These are phyloP conservation scores for Drosophila rubida DNA, from an alignment of 2,888 invertebrate genomes.

Conservation along the genomic window DNA sequence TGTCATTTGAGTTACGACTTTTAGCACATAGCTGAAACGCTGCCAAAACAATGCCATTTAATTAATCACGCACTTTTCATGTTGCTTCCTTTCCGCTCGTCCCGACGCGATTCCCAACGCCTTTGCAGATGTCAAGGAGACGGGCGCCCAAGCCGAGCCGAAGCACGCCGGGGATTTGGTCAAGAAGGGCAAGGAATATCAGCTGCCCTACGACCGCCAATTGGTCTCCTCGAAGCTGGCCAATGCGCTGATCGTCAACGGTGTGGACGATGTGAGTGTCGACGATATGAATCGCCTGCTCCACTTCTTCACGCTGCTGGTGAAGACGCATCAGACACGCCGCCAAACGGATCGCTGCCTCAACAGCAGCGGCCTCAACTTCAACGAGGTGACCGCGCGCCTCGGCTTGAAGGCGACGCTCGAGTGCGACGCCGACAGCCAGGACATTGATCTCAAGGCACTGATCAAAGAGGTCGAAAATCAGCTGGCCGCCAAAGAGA, in stretches of 20 bases:
- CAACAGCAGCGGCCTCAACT: conserved; percentile 26
- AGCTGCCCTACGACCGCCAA: conserved; percentile 88
- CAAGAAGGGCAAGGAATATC: conserved; percentile 36
- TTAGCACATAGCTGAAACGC: background rate
- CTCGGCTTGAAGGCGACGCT: conserved; percentile 16
- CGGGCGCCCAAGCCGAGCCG: background rate
- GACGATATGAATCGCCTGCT: conserved; percentile 92
- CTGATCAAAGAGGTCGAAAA: conserved; percentile 74
- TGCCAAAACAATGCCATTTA: background rate
- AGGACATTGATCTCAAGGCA: conserved; percentile 62
- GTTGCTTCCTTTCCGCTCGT: conserved; percentile 18
- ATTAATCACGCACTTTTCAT: conserved; percentile 35
- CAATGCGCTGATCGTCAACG: conserved; percentile 91
- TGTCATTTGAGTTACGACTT: background rate
- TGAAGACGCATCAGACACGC: conserved; percentile 83
- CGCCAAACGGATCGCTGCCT: conserved; percentile 6
- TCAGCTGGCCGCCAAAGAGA: conserved; percentile 57
- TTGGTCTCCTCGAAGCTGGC: conserved; percentile 93
- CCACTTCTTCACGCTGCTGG: conserved; percentile 91
- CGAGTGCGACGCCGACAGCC: background rate
- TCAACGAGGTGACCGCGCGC: conserved; percentile 34
- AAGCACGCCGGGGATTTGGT: conserved; percentile 1
- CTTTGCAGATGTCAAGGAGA: conserved; percentile 20
- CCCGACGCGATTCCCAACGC: background rate
- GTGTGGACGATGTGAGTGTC: conserved; percentile 92